Evolutionary conservation across 2,888 invertebrate species (phyloP), one percentile per base, ranked within the genome.

Genomic region (Sphaerophoria taeniata): DNA sequence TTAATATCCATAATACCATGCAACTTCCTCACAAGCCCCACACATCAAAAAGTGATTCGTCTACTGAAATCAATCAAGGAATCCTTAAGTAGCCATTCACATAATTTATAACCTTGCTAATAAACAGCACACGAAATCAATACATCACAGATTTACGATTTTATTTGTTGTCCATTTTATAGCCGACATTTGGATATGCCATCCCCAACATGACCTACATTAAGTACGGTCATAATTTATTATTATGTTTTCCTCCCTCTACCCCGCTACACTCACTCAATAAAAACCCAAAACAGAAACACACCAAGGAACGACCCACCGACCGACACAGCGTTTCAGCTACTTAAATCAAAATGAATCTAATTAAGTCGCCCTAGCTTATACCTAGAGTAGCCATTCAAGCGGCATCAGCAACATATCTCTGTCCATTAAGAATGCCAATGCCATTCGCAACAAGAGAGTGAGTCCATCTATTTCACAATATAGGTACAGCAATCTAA

Each of bases 401-500:
- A 16, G 0, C 58, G 33, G n/a, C 2, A 16, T 33, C 14, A 43
- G 11, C 53, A 53, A 39, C 36, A 4, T 2, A 31, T 33, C 14
- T 34, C 14, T 33, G 45, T 63, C 47, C 36, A 65, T 67, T 67
- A 36, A 51, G 53, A 51, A 67, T 67, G 67, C 67, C 67, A 67
- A 39, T 39, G 51, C 51, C 77, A 73, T 73, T 70, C 61, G 9
- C 6, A 43, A 43, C 9, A 7, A 12, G 11, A 7, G 56, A 77
- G 49, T 73, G 73, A 78, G 73, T 33, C 78, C 78, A 83, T 79
- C 61, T 65, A 73, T 45, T 65, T 65, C 55, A 39, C 43, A 75
- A 75, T 24, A 24, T 24, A 24, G 24, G 24, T 24, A 24, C 80
- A 84, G 80, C 71, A 43, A 82, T 76, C 76, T 84, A 84, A 84